Evolutionary conservation across 2,888 invertebrate species (phyloP), one percentile per base, ranked within the genome.

Genomic region (Alloplasta piceator): DNA sequence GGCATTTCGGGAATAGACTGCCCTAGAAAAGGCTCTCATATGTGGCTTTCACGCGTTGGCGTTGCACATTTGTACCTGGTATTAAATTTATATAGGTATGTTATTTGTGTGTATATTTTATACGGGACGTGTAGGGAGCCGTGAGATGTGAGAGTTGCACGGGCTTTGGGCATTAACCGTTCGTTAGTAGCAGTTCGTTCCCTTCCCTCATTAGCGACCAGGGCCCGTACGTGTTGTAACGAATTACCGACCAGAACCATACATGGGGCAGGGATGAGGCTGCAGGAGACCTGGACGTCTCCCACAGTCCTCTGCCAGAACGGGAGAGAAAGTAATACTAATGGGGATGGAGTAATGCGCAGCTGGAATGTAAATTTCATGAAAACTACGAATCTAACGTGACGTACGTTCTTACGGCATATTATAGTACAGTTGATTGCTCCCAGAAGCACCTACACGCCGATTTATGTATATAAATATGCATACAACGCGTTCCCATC

Each of bases 131-230:
- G 80, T 64, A 72, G 76, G 64, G 72, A 68, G 67, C 73, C 63
- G 72, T 72, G 71, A 43, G 75, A 60, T 67, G 74, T 58, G 63
- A 70, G 56, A 63, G 70, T 72, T 75, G 68, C 73, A 74, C 78
- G 75, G 78, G 78, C 76, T 81, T 26, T 66, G 81, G 75, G 87
- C 88, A 89, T 89, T 89, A 89, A 89, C 88, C 88, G 88, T 89
- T 89, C 89, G 89, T 89, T 89, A 89, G 89, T 84, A 85, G 83
- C 81, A 85, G 84, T 85, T 86, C 83, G 86, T 82, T 86, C 79
- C 83, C 86, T 87, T 87, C 86, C 86, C 89, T 89, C 89, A 89
- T 89, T 89, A 89, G 89, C 86, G 89, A 83, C 86, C 85, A 79
- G 75, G 72, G 61, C 82, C 78, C 86, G 84, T 88, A 87, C 86